Conservation (phyloP, 2,888 invertebrate genomes). For the Galerucella nymphaeae region DNA sequence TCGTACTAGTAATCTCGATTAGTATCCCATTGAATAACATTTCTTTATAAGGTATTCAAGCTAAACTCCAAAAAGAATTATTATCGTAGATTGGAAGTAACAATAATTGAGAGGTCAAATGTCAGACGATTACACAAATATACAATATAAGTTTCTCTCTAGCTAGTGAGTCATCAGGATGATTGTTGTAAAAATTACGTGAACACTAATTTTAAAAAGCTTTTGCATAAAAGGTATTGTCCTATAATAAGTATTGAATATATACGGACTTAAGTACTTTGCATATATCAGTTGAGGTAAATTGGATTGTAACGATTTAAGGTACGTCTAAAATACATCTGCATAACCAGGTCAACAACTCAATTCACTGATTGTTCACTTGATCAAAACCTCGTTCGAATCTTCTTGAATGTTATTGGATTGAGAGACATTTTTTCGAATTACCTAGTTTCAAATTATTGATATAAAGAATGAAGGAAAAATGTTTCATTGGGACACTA, state of each 20-base stretch:
- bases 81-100: slow-evolving; percentile 37
- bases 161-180: slow-evolving; percentile 5
- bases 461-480: no score
- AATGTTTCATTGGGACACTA: no score
- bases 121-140: slow-evolving; percentile 45
- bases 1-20: slow-evolving; percentile 2
- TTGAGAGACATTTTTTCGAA: no score
- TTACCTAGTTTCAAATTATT: no score
- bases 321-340: neutral
- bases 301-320: neutral
- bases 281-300: slow-evolving; percentile 3
- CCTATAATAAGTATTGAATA: neutral
- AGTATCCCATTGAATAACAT: neutral
- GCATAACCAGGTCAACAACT: neutral
- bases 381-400: neutral
- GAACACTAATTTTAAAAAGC: neutral
- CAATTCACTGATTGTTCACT: neutral
- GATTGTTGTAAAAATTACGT: slow-evolving; percentile 10
- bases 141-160: slow-evolving; percentile 26
- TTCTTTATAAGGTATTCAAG: slow-evolving; percentile 1
- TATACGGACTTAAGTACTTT: slow-evolving; percentile 11
- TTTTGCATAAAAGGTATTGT: slow-evolving; percentile 11
- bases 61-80: neutral
- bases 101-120: slow-evolving; percentile 49
- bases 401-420: neutral